These are phyloP conservation scores for Mastomys natalensis DNA, from an alignment of 2,113 vertebrate species.

Conservation along the genomic window DNA sequence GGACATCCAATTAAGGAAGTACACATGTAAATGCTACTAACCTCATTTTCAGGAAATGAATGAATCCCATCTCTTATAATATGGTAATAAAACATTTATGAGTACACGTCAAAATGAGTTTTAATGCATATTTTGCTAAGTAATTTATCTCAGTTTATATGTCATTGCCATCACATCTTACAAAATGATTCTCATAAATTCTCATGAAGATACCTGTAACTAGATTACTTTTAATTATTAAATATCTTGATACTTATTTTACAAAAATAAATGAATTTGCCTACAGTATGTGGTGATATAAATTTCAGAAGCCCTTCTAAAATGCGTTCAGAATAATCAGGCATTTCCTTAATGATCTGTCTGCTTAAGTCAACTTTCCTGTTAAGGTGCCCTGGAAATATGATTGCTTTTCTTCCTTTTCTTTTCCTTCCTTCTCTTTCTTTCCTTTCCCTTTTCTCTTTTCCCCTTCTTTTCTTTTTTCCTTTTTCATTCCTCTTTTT, in stretches of 20 bases:
- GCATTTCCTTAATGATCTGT: background rate
- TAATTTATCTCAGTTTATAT: conserved; percentile 38
- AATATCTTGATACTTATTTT: conserved; percentile 39
- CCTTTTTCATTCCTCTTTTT: no score
- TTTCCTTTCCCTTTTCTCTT: no score
- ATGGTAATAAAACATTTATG: background rate
- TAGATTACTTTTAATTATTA: conserved; percentile 32
- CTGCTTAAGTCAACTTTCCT: background rate
- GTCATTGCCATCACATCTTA: conserved; percentile 7
- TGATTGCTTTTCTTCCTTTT: background rate
- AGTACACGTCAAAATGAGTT: conserved; percentile 12
- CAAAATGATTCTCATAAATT: conserved; percentile 44
- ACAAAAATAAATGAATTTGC: conserved; percentile 24
- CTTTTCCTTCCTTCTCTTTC: no score
- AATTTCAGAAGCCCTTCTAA: background rate
- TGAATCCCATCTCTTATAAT: conserved; percentile 15
- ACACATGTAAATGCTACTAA: background rate
- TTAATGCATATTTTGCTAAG: background rate
- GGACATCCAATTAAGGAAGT: conserved; percentile 17
- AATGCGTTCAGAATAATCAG: background rate
- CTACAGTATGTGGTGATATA: background rate
- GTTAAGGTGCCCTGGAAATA: background rate
- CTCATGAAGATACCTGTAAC: background rate
- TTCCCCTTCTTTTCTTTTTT: no score
- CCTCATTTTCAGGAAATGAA: background rate